phyloP scores from a whole-genome alignment of 1,140 invertebrate species.

The Meloidogyne floridensis region DNA sequence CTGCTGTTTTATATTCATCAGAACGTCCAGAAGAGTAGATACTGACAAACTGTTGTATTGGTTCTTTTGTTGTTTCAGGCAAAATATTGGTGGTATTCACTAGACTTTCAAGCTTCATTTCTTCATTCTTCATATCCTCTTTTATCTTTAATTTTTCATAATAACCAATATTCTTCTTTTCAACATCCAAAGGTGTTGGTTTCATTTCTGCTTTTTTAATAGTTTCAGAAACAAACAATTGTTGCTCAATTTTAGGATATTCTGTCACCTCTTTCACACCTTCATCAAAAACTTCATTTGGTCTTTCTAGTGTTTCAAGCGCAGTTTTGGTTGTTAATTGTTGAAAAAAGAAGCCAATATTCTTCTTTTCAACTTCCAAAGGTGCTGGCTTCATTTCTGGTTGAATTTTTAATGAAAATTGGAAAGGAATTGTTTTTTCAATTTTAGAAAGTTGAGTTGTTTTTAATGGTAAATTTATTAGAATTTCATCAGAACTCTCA shows the following conservation, averaged over 20 bases:
- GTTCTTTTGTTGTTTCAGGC: too few relatives aligned
- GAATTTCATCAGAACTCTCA: neutral
- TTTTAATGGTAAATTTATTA: neutral
- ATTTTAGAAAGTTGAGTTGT: neutral
- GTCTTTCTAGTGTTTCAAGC: neutral
- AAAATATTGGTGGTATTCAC: too few relatives aligned
- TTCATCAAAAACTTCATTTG: slow-evolving; percentile 1
- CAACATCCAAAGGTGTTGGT: too few relatives aligned
- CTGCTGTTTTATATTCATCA: too few relatives aligned
- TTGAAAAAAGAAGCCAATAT: neutral
- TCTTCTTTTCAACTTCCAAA: slow-evolving; percentile 3
- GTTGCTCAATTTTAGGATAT: neutral
- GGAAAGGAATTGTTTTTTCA: neutral
- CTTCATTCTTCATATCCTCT: too few relatives aligned
- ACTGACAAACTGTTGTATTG: too few relatives aligned
- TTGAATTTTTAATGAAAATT: neutral
- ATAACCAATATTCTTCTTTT: too few relatives aligned
- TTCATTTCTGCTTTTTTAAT: too few relatives aligned
- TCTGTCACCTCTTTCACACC: neutral
- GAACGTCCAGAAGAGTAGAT: too few relatives aligned
- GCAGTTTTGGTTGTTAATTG: neutral
- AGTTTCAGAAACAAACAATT: neutral
- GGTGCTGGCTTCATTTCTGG: neutral
- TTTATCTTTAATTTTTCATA: too few relatives aligned
- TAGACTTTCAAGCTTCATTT: too few relatives aligned